These are phyloP conservation scores for Saccopteryx leptura DNA, from an alignment of 2,113 vertebrate genomes.

Conservation along the genomic window DNA sequence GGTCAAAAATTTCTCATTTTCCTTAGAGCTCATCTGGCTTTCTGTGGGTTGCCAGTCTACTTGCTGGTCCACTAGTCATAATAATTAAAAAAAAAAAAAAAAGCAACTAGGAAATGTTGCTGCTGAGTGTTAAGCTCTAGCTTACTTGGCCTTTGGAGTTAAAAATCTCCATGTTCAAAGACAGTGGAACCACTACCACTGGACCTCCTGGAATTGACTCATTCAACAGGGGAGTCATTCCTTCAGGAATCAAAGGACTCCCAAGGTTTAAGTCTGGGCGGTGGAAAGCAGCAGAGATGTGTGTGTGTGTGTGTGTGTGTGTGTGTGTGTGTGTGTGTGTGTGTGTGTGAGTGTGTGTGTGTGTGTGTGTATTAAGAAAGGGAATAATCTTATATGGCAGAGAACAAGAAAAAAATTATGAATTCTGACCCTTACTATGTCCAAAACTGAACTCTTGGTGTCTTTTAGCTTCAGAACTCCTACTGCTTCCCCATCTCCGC, in stretches of 20 bases:
- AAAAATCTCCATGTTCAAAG: not conserved
- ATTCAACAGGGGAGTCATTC: conserved; percentile 59
- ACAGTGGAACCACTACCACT: conserved; percentile 72
- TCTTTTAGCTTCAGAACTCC: not conserved
- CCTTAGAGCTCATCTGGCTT: not conserved
- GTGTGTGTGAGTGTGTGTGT: conserved; percentile 37
- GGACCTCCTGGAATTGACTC: conserved; percentile 10
- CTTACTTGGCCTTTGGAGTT: conserved; percentile 48
- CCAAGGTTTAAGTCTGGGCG: conserved; percentile 51
- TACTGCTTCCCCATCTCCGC: not conserved
- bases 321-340: conserved; percentile 68
- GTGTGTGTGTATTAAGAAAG: conserved; percentile 65
- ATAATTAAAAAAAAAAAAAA: not conserved
- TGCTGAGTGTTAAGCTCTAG: conserved; percentile 67
- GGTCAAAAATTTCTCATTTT: not conserved
- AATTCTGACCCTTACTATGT: not conserved
- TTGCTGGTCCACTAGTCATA: conserved; percentile 64
- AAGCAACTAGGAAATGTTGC: conserved; percentile 78
- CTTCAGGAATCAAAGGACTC: conserved; percentile 60
- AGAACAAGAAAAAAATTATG: not conserved
- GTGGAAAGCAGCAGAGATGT: conserved; percentile 32
- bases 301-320: conserved; percentile 23
- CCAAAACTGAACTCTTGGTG: not conserved
- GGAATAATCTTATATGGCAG: not conserved
- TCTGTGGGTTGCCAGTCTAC: not conserved